Evolutionary conservation across 2,888 invertebrate genomes (phyloP).

Genomic region (Omphaloscelis lunosa): DNA sequence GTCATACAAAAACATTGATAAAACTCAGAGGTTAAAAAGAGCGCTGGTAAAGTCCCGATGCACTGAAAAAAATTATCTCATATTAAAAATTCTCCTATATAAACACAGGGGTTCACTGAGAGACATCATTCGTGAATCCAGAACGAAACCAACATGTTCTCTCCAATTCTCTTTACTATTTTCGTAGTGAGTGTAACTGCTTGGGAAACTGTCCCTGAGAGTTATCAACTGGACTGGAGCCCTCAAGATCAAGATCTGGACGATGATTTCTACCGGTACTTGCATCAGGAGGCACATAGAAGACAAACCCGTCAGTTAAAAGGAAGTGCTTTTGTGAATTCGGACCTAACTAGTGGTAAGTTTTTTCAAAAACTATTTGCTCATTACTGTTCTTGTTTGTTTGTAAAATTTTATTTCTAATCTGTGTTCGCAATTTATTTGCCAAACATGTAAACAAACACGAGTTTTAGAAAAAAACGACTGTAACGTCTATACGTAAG

Average conservation of each 20-base stretch:
- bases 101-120: neutral
- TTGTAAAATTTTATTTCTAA: too few relatives aligned
- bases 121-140: conserved; percentile 43
- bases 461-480: too few relatives aligned
- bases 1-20: conserved; percentile 28
- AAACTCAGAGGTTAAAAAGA: neutral
- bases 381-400: neutral
- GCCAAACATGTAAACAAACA: too few relatives aligned
- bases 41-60: conserved; percentile 39
- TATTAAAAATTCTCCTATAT: conserved; percentile 17
- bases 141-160: conserved; percentile 38
- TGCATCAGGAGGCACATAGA: conserved; percentile 23
- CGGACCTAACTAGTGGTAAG: conserved; percentile 66
- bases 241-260: conserved; percentile 9
- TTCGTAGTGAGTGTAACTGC: conserved; percentile 42
- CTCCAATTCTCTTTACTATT: conserved; percentile 31
- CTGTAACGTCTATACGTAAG: too few relatives aligned
- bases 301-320: conserved; percentile 66
- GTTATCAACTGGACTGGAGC: neutral
- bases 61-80: conserved; percentile 18
- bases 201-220: conserved; percentile 4
- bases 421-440: too few relatives aligned
- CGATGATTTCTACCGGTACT: conserved; percentile 25
- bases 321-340: conserved; percentile 66
- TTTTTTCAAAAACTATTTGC: neutral